Evolutionary conservation across 2,113 vertebrate species (phyloP).

Genomic region (rabbit (Oryctolagus cuniculus)): DNA sequence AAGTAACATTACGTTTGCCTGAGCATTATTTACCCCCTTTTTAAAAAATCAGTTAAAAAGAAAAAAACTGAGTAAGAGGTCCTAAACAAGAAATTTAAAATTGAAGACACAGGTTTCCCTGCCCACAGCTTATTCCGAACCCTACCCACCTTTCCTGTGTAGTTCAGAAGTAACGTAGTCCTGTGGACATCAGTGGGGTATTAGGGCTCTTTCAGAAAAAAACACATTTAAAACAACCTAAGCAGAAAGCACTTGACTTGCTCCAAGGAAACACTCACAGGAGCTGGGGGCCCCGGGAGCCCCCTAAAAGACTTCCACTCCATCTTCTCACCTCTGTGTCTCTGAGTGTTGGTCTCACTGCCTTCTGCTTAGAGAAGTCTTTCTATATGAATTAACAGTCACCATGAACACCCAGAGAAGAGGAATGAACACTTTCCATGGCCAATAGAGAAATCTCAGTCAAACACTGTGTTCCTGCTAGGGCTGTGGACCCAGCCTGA

Average conservation of each 20-base stretch:
- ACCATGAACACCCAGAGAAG: background rate
- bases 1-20: background rate
- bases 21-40: background rate
- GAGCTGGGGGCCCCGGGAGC: background rate
- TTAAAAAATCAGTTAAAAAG: background rate
- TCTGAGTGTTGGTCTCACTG: background rate
- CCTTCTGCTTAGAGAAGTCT: background rate
- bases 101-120: background rate
- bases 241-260: background rate
- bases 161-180: background rate
- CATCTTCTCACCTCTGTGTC: background rate
- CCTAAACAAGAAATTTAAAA: background rate
- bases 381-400: background rate
- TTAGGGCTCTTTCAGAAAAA: slow-evolving; percentile 22
- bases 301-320: background rate
- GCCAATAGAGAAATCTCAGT: background rate
- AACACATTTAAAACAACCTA: background rate
- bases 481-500: background rate
- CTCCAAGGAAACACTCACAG: background rate
- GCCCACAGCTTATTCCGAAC: background rate
- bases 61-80: background rate
- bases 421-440: background rate
- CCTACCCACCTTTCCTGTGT: background rate
- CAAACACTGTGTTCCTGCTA: background rate
- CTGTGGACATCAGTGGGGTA: background rate